Evolutionary conservation across 2,797 vertebrate species (phyloP), one percentile per base, ranked within the genome.

Genomic region (Poecilia picta): DNA sequence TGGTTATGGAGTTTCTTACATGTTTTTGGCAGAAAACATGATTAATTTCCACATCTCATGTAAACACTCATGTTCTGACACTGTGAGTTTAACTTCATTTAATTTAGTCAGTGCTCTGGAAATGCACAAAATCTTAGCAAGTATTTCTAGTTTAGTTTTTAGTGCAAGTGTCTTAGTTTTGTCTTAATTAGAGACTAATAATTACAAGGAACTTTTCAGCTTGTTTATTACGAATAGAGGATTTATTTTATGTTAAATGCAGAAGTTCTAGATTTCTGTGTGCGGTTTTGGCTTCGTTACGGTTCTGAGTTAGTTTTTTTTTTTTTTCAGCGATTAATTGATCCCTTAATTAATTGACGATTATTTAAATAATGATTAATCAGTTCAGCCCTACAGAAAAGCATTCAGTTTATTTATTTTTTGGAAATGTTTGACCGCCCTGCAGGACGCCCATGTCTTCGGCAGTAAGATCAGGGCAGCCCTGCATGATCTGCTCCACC

Each of bases 1-100:
- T 6, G 97, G 97, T n/a, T 98, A 98, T 1, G 97, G 97, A 0
- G 96, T 98, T 45, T 97, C 97, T 23, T 98, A 98, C 87, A 94
- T 94, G 83, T 88, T 98, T 76, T 85, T 96, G 71, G 97, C 96
- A 75, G 96, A 98, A 2, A 88, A 94, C 75, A 79, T 93, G 31
- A 95, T 98, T 74, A 96, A 96, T 88, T 97, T 98, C 85, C 97
- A 98, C 85, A 93, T 98, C 91, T 97, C 97, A 2, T 96, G 97
- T 96, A 98, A 97, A 84, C 91, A 95, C 83, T 98, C 97, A 1
- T 97, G 97, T 91, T 87, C 94, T 59, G 93, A 96, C 49, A 98
- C 97, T 77, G 97, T 98, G 75, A 90, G 93, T 94, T 79, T n/a
- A 45, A 66, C 36, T 3, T 25, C 2, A 41, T 68, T 53, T 53